A percentile compares a stretch with the other conserved stretches of the same genome.
phyloP scores from a whole-genome alignment of 2,113 vertebrate species.

The Pelecanoides urinatrix region DNA sequence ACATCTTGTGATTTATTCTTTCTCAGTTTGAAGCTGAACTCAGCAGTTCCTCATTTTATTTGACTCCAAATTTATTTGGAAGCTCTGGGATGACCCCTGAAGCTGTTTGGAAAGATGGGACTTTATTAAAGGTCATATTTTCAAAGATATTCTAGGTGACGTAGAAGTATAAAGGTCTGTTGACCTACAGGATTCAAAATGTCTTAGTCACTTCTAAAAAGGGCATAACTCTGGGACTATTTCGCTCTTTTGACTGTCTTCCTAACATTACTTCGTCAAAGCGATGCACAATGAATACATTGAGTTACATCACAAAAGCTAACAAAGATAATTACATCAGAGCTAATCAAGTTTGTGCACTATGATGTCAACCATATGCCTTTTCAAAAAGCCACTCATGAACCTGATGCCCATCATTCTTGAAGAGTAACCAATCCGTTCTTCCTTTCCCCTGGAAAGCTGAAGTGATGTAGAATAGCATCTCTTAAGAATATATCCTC shows the following conservation, averaged over 20 bases:
- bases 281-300: not conserved
- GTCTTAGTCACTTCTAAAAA: not conserved
- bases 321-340: not conserved
- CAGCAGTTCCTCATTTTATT: not conserved
- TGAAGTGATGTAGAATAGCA: not conserved
- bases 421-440: not conserved
- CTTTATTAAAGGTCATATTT: not conserved
- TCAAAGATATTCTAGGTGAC: not conserved
- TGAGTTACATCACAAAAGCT: not conserved
- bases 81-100: not conserved
- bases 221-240: not conserved
- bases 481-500: not conserved
- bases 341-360: not conserved
- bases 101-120: not conserved
- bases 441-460: not conserved
- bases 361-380: not conserved
- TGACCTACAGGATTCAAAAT: not conserved
- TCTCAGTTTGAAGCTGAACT: not conserved
- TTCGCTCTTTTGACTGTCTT: not conserved
- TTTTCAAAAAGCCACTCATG: not conserved
- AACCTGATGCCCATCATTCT: not conserved
- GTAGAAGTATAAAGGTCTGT: not conserved
- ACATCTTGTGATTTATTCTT: not conserved
- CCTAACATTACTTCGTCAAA: not conserved
- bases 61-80: not conserved